Conservation (phyloP, 2,888 invertebrate genomes). For the Platycheirus rosarum region DNA sequence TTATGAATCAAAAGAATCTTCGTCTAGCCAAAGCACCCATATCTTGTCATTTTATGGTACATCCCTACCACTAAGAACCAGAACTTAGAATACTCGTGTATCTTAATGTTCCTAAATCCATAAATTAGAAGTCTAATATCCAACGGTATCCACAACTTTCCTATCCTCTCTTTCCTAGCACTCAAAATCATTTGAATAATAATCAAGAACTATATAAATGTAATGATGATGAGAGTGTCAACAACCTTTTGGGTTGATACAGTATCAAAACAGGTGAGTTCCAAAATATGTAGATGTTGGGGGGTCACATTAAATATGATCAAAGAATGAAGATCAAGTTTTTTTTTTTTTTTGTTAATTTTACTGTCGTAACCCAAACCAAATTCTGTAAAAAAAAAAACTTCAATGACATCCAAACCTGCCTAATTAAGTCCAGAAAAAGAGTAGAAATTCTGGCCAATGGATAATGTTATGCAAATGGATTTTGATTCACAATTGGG, state of each 20-base stretch:
- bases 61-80: too few relatives aligned
- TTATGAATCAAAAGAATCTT: neutral
- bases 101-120: neutral
- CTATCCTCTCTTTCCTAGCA: constrained; percentile 1
- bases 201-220: constrained; percentile 1
- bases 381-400: neutral
- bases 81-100: too few relatives aligned
- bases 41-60: too few relatives aligned
- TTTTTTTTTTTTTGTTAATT: neutral
- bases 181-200: constrained; percentile 17
- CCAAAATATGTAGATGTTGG: constrained; percentile 10
- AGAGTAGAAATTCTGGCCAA: constrained; percentile 4
- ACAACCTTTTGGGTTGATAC: constrained; percentile 12
- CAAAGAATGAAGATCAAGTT: constrained; percentile 24
- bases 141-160: constrained; percentile 30
- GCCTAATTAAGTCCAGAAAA: neutral
- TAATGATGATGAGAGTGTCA: constrained; percentile 12
- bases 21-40: too few relatives aligned
- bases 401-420: constrained; percentile 7
- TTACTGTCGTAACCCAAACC: neutral
- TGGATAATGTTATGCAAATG: constrained; percentile 13
- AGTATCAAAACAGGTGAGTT: constrained; percentile 1
- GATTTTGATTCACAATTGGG: constrained; percentile 6
- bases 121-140: constrained; percentile 10
- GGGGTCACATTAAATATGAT: neutral